Conservation (phyloP, 2,888 invertebrate species). For the Acleris emargana region DNA sequence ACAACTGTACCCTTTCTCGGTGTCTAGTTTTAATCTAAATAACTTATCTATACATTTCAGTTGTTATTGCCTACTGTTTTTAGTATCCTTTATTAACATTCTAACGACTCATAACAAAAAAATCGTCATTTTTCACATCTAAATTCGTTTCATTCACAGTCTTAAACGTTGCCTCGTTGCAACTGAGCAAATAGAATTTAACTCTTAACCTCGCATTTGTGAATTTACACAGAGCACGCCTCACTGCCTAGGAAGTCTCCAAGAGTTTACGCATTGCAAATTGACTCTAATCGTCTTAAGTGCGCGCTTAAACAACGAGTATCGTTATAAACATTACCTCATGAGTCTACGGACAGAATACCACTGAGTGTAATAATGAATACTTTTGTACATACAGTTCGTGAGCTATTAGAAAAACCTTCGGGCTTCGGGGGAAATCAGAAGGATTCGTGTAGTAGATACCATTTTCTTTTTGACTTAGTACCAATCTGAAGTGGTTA, state of each 20-base stretch:
- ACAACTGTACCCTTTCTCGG: too few relatives aligned
- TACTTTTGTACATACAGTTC: too few relatives aligned
- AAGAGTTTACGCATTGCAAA: conserved; percentile 34
- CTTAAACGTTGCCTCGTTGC: background rate
- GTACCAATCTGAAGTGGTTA: too few relatives aligned
- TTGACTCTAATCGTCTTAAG: conserved; percentile 36
- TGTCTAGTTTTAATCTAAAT: too few relatives aligned
- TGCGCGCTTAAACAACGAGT: conserved; percentile 28
- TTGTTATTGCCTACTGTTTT: too few relatives aligned
- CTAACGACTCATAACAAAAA: background rate
- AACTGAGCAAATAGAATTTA: conserved; percentile 12
- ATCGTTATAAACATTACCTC: conserved; percentile 33
- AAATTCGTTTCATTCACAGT: conserved; percentile 7
- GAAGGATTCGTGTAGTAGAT: too few relatives aligned
- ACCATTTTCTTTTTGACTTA: too few relatives aligned
- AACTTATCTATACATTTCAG: too few relatives aligned
- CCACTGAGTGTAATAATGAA: background rate
- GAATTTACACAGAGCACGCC: conserved; percentile 23
- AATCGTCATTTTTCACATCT: background rate
- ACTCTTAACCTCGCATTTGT: conserved; percentile 15
- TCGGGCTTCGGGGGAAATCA: too few relatives aligned
- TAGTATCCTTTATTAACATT: background rate
- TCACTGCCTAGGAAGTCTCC: conserved; percentile 27
- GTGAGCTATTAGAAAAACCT: too few relatives aligned
- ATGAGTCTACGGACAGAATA: conserved; percentile 11